phyloP scores from a whole-genome alignment of 2,113 vertebrate species.

The Xiphophorus hellerii region DNA sequence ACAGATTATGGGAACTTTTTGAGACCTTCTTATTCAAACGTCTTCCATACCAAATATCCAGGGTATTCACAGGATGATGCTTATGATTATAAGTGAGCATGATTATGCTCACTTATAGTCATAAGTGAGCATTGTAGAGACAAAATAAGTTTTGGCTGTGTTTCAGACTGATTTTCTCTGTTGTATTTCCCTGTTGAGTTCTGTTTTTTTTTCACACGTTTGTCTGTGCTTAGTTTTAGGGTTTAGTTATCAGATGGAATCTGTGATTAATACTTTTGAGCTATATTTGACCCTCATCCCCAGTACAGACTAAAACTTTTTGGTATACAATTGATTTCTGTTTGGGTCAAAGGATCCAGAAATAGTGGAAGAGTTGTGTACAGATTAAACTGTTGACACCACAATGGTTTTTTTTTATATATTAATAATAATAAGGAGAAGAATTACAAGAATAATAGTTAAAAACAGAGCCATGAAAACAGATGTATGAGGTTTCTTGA shows the following conservation, averaged over 20 bases:
- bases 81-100: too few species aligned
- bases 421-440: not conserved
- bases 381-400: too few species aligned
- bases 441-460: too few species aligned
- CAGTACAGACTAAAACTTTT: not conserved
- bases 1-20: slow-evolving; percentile 14
- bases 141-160: not conserved
- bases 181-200: too few species aligned
- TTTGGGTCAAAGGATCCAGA: not conserved
- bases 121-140: too few species aligned
- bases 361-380: not conserved
- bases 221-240: not conserved
- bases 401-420: not conserved
- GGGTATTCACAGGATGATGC: slow-evolving; percentile 17
- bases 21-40: slow-evolving; percentile 44
- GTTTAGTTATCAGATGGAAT: not conserved
- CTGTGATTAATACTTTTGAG: not conserved
- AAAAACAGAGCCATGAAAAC: not conserved
- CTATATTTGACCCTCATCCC: not conserved
- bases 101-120: too few species aligned
- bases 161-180: not conserved
- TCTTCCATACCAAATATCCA: slow-evolving; percentile 47
- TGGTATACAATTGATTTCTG: not conserved
- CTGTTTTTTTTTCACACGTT: too few species aligned
- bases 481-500: not conserved